Base-by-base conservation (phyloP, 2,888 invertebrate genomes). In the Torymus aiolomorphi region DNA sequence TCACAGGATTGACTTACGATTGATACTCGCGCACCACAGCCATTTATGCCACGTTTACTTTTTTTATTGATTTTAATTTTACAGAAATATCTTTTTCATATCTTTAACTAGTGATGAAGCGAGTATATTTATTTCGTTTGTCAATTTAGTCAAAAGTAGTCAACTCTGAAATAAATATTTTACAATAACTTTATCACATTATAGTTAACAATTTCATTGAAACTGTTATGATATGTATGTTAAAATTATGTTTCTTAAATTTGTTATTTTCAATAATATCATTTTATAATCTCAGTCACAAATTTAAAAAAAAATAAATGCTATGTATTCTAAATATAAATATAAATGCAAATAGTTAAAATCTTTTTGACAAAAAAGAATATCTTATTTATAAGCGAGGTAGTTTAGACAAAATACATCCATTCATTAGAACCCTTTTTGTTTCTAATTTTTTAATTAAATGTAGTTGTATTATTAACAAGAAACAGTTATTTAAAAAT, bases 191-290 rank as follows among this genome's bases (percentile, higher is more conserved):
- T 56, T 78, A 67, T 76, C 80, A 81, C 76, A 70, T 79, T 74
- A 61, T 12, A 74, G 69, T 73, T 20, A 63, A 79, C 62, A 83
- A 76, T 79, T 76, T 80, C 66, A 62, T 62, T 51, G 42, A 79
- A 80, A 82, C 18, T 74, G 70, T 77, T 14, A 62, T 78, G 78
- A 78, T 80, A 78, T 80, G 75, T 78, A 69, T 59, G 24, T 66
- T 31, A 54, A 70, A 71, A 80, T 78, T 80, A 52, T 75, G 61
- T 73, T 74, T 66, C 59, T 70, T 61, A 71, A 66, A 54, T 66
- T 63, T 51, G 59, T 72, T 62, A 63, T 20, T n/a, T 71, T 51
- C 8, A 62, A 63, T 61, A 69, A 56, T 74, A 69, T 74, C 24
- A 57, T 57, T 71, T 67, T 65, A 16, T 62, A 80, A 80, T 78